Percentiles rank a stretch among this genome's conserved stretches.
Conservation (phyloP, 2,888 invertebrate genomes). For the Colletes collaris region DNA sequence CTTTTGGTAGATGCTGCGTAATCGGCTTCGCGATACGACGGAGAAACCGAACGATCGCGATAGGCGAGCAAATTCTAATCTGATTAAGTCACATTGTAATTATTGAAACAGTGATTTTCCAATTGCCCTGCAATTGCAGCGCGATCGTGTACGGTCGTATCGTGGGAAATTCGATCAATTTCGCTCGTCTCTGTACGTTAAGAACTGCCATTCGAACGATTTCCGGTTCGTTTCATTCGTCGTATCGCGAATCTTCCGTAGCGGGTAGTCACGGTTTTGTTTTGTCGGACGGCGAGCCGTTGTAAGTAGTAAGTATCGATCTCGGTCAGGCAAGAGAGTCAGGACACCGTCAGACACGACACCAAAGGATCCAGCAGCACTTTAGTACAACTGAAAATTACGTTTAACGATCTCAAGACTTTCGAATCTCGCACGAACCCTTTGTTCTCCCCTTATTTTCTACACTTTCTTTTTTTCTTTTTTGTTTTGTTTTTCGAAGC, state of each 20-base stretch:
- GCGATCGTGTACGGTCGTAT: no score
- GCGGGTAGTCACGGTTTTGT: constrained; percentile 36
- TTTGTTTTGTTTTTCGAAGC: not conserved
- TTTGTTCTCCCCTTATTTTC: not conserved
- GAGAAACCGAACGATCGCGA: not conserved
- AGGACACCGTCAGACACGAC: constrained; percentile 6
- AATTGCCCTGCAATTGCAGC: no score
- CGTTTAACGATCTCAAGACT: not conserved
- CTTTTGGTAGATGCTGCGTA: constrained; percentile 12
- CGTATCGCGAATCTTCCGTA: not conserved
- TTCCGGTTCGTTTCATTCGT: not conserved
- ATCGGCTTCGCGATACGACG: constrained; percentile 10
- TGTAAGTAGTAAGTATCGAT: constrained; percentile 56
- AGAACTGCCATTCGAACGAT: no score
- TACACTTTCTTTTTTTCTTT: not conserved
- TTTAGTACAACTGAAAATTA: not conserved
- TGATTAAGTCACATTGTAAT: no score
- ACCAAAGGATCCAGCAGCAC: not conserved
- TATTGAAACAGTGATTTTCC: no score
- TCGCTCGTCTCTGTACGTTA: no score
- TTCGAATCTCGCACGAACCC: constrained; percentile 2
- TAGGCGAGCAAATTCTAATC: no score
- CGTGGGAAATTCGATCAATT: no score
- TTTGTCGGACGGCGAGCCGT: constrained; percentile 25
- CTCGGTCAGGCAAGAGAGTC: constrained; percentile 29